Base-by-base conservation (phyloP, 1,140 invertebrate species). In the Catajapyx aquilonaris region DNA sequence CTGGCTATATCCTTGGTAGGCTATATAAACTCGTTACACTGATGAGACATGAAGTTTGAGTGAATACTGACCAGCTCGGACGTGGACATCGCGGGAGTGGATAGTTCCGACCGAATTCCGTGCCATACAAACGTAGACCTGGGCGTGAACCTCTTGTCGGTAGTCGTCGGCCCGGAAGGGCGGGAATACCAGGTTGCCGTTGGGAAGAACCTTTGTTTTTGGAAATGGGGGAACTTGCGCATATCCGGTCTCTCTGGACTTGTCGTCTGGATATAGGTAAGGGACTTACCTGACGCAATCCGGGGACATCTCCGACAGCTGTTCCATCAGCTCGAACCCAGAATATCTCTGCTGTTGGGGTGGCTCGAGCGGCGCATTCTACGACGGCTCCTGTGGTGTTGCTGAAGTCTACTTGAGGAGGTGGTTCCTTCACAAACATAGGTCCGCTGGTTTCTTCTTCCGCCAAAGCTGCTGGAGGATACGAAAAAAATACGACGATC, bases 151-250 rank as follows among this genome's bases (percentile, higher is more conserved):
- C 56, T 88, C 81, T 56, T 90, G 81, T 30, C 79, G 68, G 53
- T 93, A 93, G 54, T 87, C 81, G 55, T 86, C 79, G 22, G 81
- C 83, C 34, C 83, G 70, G 69, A 93, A 94, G 7, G 86, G 84
- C 32, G 83, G 83, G 53, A 95, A 90, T 21, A 88, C 80, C 42
- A 95, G 62, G 50, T 91, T 91, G 50, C 88, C 86, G 57, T 94
- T 86, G 16, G 79, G 72, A 44, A 84, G 61, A 42, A 87, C 76
- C 75, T 81, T 31, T 10, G 21, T 19, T 9, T 37, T 15, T 20
- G 25, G 20, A 42, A 38, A 13, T 16, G 30, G 10, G 11, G n/a
- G 11, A 13, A 13, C n/a, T n/a, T 28, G n/a, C 25, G 9, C 25
- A 9, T 28, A 9, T 28, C 25, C 25, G 9, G 9, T 28, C 25